Percentiles rank a stretch among this genome's conserved stretches.
phyloP scores from a whole-genome alignment of 2,113 vertebrate species.

The Manacus vitellinus region DNA sequence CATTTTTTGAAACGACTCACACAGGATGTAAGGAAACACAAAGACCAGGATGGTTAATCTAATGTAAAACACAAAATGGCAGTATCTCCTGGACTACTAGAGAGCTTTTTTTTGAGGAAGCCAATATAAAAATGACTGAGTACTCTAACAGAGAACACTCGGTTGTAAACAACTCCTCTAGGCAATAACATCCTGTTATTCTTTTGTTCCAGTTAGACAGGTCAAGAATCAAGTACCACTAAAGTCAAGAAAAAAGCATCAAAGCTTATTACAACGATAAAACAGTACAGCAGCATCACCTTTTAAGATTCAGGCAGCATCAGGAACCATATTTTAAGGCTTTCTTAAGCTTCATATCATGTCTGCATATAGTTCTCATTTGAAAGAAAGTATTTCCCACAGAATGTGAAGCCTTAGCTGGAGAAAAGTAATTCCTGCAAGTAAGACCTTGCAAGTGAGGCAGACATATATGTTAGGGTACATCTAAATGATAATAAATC shows the following conservation, averaged over 20 bases:
- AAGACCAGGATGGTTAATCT: background rate
- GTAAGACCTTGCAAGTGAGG: background rate
- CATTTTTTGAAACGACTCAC: background rate
- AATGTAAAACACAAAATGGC: background rate
- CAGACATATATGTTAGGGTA: background rate
- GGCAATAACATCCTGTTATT: conserved; percentile 59
- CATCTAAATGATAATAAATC: accelerated
- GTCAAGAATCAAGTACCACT: conserved; percentile 15
- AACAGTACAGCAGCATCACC: background rate
- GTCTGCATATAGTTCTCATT: background rate
- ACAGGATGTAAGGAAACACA: background rate
- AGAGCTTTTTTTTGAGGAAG: background rate
- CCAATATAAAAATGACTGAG: background rate
- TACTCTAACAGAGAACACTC: background rate
- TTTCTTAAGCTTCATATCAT: background rate
- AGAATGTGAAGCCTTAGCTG: background rate
- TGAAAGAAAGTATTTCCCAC: background rate
- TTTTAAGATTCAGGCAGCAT: background rate
- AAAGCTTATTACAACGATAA: background rate
- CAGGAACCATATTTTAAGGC: background rate
- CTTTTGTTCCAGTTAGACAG: conserved; percentile 20
- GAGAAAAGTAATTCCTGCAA: background rate
- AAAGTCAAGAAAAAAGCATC: background rate
- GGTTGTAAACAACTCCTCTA: conserved; percentile 6
- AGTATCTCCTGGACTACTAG: background rate